These are phyloP conservation scores for Dreissena polymorpha DNA, from an alignment of 1,140 invertebrate species.

Conservation along the genomic window DNA sequence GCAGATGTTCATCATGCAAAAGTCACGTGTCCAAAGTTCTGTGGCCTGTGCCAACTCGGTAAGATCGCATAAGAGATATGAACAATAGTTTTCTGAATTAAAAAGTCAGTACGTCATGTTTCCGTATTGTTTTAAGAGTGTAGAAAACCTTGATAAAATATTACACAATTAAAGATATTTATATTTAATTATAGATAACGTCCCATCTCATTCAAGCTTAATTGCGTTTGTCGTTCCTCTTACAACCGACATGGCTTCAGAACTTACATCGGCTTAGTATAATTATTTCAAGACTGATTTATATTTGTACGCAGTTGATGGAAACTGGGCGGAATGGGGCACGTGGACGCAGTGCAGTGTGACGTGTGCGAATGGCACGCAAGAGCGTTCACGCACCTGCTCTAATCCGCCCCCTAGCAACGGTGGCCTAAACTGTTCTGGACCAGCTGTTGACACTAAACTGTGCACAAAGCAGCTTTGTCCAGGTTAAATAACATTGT, in stretches of 20 bases:
- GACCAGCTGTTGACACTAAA: neutral
- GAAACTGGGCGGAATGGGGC: conserved; percentile 58
- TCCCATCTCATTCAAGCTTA: too few relatives aligned
- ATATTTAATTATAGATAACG: too few relatives aligned
- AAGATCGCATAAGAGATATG: neutral
- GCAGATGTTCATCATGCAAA: neutral
- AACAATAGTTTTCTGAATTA: neutral
- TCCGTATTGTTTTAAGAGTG: too few relatives aligned
- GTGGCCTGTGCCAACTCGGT: neutral
- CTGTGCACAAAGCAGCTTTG: too few relatives aligned
- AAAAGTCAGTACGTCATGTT: too few relatives aligned
- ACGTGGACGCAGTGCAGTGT: conserved; percentile 60
- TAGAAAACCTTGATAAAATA: too few relatives aligned
- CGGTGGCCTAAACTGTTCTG: conserved; percentile 58
- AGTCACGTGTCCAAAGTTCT: neutral
- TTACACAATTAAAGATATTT: too few relatives aligned
- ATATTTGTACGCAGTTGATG: conserved; percentile 53
- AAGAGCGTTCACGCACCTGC: conserved; percentile 55
- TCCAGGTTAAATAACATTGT: too few relatives aligned
- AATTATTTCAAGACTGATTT: too few relatives aligned
- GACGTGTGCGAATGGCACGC: conserved; percentile 61
- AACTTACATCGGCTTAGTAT: too few relatives aligned
- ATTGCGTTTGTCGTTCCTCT: too few relatives aligned
- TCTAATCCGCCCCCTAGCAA: conserved; percentile 50
- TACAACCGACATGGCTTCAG: too few relatives aligned